Evolutionary conservation across 2,797 vertebrate genomes (phyloP).

Genomic region (Garrulus glandarius): DNA sequence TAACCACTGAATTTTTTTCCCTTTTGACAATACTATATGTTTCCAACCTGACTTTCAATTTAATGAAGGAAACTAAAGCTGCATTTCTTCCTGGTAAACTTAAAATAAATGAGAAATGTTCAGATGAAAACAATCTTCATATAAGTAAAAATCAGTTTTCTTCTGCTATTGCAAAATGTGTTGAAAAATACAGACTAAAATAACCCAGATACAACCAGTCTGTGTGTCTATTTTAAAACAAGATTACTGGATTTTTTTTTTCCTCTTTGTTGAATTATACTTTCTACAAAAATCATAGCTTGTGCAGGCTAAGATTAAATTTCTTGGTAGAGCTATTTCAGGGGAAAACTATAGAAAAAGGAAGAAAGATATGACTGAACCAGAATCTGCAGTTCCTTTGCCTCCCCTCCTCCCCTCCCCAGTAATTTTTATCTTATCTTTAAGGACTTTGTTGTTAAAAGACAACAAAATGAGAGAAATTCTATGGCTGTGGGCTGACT

Average conservation of each 20-base stretch:
- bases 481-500: background rate
- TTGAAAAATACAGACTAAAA: constrained; percentile 8
- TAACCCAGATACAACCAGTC: background rate
- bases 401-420: too few species aligned
- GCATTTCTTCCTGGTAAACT: constrained; percentile 6
- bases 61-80: constrained; percentile 7
- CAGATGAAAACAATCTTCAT: background rate
- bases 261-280: background rate
- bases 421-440: background rate
- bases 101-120: constrained; percentile 17
- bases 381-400: background rate
- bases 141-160: background rate
- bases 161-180: background rate
- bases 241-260: constrained; percentile 26
- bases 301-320: background rate
- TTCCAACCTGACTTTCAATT: background rate
- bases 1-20: background rate
- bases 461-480: background rate
- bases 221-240: constrained; percentile 6
- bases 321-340: background rate
- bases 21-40: background rate
- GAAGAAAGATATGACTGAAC: background rate
- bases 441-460: background rate
- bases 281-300: constrained; percentile 28
- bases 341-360: background rate